Base-by-base conservation (phyloP, 2,797 vertebrate genomes). In the Ctenopoma multispine region DNA sequence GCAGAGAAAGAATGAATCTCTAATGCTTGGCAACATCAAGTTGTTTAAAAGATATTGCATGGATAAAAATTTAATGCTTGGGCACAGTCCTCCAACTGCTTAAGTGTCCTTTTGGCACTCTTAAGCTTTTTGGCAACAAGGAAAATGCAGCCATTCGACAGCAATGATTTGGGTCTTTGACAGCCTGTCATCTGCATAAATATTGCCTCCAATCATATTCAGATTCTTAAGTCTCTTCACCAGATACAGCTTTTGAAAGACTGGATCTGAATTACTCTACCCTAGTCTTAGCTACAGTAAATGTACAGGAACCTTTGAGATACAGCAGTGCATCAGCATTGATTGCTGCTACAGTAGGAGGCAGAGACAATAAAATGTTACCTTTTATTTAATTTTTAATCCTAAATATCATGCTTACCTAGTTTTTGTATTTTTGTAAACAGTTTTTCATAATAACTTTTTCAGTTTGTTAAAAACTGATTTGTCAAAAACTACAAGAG, bases 61-160 rank as follows among this genome's bases (percentile, higher is more conserved):
- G 23, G 15, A 66, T 69, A 23, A 61, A 66, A 59, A 34, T 46
- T 7, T 43, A 48, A 53, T 46, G 50, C 54, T 65, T 56, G 29
- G 27, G 36, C 63, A 57, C 5, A 49, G 46, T 77, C 59, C 41
- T 75, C 54, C 31, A 58, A 73, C 17, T 62, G 40, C 48, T 18
- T 1, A 0, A 50, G 46, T 67, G 54, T 82, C 23, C 55, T 72
- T 85, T 48, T 72, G 70, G 60, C 65, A 75, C 41, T 23, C 44
- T 61, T 0, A 69, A 47, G 23, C 44, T 46, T 69, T 78, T 53
- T 77, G 60, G 69, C 72, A 54, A 48, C 23, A 29, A 71, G 38
- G 13, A 24, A 34, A 70, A 61, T 31, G 31, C 14, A 44, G 31
- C 48, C 20, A 15, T 55, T 68, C 17, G 31, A 41, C 17, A 34